A percentile compares a stretch with the other conserved stretches of the same genome.
Evolutionary conservation across 2,797 vertebrate species (phyloP).

Genomic region (Squalus acanthias): DNA sequence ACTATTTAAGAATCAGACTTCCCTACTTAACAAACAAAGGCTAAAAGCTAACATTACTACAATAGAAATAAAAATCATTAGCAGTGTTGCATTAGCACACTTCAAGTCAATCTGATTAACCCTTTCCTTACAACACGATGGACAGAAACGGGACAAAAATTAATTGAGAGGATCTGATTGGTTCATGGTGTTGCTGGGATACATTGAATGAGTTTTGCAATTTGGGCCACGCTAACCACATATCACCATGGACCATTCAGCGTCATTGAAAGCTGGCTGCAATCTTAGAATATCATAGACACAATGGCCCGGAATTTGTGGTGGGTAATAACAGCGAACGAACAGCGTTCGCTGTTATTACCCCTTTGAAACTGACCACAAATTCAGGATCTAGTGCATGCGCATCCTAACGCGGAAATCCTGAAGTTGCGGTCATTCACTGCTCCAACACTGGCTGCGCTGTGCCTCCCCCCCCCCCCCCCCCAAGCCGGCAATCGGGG

Average conservation of each 20-base stretch:
- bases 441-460: no score
- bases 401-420: no score
- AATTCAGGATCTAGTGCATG: no score
- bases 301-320: no score
- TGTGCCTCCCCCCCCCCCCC: no score
- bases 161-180: background rate
- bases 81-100: background rate
- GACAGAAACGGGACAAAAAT: background rate
- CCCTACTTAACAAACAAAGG: background rate
- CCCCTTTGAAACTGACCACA: no score
- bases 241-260: background rate
- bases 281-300: background rate
- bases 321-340: no score
- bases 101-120: background rate
- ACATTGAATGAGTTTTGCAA: background rate
- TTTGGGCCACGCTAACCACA: background rate
- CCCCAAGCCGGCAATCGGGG: no score
- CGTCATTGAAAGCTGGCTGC: background rate
- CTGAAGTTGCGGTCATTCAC: no score
- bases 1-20: background rate
- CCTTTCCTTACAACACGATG: background rate
- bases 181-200: background rate
- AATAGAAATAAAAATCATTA: background rate
- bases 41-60: background rate
- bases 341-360: no score